Evolutionary conservation across 2,888 invertebrate genomes (phyloP), one percentile per base, ranked within the genome.

Genomic region (Stenolophus ochropezus): DNA sequence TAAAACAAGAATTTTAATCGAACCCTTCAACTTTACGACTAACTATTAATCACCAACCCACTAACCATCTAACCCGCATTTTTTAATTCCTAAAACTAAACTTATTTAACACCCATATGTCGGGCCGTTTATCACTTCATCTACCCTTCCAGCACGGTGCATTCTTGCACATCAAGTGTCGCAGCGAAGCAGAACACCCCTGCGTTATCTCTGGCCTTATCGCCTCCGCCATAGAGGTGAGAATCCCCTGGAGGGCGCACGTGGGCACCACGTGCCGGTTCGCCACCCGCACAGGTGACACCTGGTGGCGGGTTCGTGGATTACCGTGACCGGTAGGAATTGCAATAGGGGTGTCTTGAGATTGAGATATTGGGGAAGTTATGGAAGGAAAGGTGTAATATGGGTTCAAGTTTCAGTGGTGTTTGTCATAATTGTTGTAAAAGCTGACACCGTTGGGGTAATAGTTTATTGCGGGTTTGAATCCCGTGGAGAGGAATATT

Each of bases 201-300:
- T 56, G 11, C 21, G 8, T 20, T 56, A 11, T 51, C 25, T 14
- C 23, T 0, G 11, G 51, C 75, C 53, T 27, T 27, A 75, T n/a
- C 11, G 6, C 21, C 21, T 8, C 4, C 8, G 6, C n/a, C 20
- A 47, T 73, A 73, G 14, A n/a, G 49, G 20, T 21, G 21, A 49
- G 0, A 47, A 20, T 73, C 27, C 33, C 18, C 18, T 42, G 11
- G 16, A 1, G 18, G 5, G n/a, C 75, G 65, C 81, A 81, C 81
- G 81, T 81, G 81, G 14, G 18, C n/a, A 14, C 49, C 81, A 81
- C 81, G 81, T 81, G 81, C 81, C 81, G 81, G 75, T 81, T 47
- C 75, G 81, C 81, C 81, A 81, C 81, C 81, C 81, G 61, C 75
- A 61, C 81, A 81, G 81, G 75, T 81, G 81, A 47, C 81, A 81